Percentiles rank a stretch among this genome's conserved stretches.
These are phyloP conservation scores for Chrysina gloriosa DNA, from an alignment of 2,888 invertebrate genomes.

Conservation along the genomic window DNA sequence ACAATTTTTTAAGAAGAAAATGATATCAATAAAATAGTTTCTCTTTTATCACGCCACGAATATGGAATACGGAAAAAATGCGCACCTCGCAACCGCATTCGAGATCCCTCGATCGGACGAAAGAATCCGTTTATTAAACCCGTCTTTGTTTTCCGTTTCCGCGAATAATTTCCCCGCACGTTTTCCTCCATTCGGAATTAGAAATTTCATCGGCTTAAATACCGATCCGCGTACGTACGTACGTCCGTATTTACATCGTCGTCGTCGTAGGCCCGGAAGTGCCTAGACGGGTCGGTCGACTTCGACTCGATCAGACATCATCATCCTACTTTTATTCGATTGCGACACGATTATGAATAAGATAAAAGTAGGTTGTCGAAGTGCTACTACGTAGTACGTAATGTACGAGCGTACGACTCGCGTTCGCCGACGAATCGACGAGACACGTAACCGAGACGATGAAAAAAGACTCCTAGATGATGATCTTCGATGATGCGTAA, in stretches of 20 bases:
- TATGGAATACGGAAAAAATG: not conserved
- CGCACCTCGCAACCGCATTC: too few relatives aligned
- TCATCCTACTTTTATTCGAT: conserved; percentile 24
- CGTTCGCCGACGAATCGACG: not conserved
- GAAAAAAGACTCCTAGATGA: too few relatives aligned
- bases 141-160: conserved; percentile 1
- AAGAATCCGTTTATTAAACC: conserved; percentile 9
- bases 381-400: not conserved
- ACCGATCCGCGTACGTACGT: not conserved
- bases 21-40: too few relatives aligned
- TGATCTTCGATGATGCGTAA: too few relatives aligned
- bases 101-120: too few relatives aligned
- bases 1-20: too few relatives aligned
- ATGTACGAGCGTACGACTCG: not conserved
- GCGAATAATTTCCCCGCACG: conserved; percentile 5
- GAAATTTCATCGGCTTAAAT: not conserved
- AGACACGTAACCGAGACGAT: too few relatives aligned
- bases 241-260: too few relatives aligned
- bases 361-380: conserved; percentile 17
- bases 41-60: too few relatives aligned
- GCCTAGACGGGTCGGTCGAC: too few relatives aligned
- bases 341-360: conserved; percentile 33
- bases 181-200: not conserved
- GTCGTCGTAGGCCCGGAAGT: too few relatives aligned
- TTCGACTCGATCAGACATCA: too few relatives aligned